Evolutionary conservation across 1,140 invertebrate species (phyloP).

Genomic region (Nymphalis io): DNA sequence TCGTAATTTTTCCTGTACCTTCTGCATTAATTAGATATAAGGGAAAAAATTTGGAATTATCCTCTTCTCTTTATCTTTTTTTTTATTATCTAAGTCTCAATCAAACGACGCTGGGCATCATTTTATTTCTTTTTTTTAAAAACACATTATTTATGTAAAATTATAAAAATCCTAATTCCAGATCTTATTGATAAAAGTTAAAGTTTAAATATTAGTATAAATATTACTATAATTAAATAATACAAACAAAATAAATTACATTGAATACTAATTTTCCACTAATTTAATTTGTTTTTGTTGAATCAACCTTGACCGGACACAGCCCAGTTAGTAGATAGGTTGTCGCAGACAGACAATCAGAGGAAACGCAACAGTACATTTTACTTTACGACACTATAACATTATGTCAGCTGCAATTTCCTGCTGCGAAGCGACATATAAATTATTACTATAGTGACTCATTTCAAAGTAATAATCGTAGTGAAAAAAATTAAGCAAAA

Average conservation of each 20-base stretch:
- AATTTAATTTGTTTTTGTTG: constrained; percentile 3
- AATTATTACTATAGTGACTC: not conserved
- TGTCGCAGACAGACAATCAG: constrained; percentile 27
- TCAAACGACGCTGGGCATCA: too few species aligned
- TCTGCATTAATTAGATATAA: too few species aligned
- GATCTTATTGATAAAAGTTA: too few species aligned
- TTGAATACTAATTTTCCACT: not conserved
- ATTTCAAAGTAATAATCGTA: not conserved
- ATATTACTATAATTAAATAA: not conserved
- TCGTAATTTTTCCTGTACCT: too few species aligned
- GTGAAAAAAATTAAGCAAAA: too few species aligned
- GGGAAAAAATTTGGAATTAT: too few species aligned
- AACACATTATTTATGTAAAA: too few species aligned
- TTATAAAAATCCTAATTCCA: too few species aligned
- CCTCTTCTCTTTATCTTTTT: too few species aligned
- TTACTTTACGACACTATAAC: constrained; percentile 8
- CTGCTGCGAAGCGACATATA: not conserved
- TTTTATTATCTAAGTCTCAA: too few species aligned
- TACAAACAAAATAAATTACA: not conserved
- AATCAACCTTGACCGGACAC: constrained; percentile 23
- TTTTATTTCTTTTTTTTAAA: too few species aligned
- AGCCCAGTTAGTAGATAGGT: constrained; percentile 17
- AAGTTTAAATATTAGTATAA: too few species aligned
- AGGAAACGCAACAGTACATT: constrained; percentile 20
- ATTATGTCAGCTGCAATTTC: constrained; percentile 13